Conservation (phyloP, 2,888 invertebrate genomes). For the Microchrysa polita region DNA sequence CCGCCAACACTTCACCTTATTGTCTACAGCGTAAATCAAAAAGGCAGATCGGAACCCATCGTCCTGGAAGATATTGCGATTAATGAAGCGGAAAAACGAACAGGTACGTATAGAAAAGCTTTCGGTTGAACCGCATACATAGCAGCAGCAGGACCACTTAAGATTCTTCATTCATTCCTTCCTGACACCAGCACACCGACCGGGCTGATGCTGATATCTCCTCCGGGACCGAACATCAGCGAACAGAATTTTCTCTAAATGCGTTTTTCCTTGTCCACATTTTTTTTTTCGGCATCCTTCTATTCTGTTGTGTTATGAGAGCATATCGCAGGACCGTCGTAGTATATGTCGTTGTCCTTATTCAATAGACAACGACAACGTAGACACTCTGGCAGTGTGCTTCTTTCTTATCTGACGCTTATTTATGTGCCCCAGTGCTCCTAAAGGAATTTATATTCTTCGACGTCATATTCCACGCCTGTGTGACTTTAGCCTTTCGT, state of each 20-base stretch:
- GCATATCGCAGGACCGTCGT: no score
- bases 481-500: background rate
- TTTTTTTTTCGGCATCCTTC: slow-evolving; percentile 1
- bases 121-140: slow-evolving; percentile 1
- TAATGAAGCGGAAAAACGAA: slow-evolving; percentile 85
- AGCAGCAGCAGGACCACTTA: background rate
- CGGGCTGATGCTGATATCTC: no score
- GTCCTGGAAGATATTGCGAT: slow-evolving; percentile 86
- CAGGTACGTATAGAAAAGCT: slow-evolving; percentile 73
- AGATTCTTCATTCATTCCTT: background rate
- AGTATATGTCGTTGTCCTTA: no score
- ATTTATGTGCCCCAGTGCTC: slow-evolving; percentile 41
- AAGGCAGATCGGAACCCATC: slow-evolving; percentile 84
- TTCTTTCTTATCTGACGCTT: slow-evolving; percentile 33
- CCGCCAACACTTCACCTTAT: slow-evolving; percentile 77
- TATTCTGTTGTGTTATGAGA: no score
- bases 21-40: slow-evolving; percentile 84
- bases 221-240: background rate
- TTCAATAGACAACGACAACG: no score
- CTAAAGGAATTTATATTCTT: slow-evolving; percentile 44
- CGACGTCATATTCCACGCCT: background rate
- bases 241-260: slow-evolving; percentile 28
- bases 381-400: background rate
- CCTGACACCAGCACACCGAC: no score
- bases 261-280: no score